These are phyloP conservation scores for Spilarctia lutea DNA, from an alignment of 2,888 invertebrate genomes.

Conservation along the genomic window DNA sequence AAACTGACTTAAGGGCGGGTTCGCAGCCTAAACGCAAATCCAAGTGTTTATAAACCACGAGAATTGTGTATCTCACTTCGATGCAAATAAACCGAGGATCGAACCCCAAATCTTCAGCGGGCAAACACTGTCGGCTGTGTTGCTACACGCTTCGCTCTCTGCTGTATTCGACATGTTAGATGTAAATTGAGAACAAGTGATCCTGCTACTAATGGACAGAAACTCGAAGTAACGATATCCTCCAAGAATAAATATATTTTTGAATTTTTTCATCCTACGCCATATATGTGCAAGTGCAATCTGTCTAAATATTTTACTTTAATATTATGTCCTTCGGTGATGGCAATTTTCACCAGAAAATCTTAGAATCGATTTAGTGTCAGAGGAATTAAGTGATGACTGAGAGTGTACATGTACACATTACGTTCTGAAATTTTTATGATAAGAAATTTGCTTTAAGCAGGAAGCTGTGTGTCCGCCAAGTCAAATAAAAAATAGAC, in stretches of 20 bases:
- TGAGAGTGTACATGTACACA: too few relatives aligned
- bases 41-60: conserved; percentile 42
- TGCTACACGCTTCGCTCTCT: conserved; percentile 42
- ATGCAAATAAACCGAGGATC: conserved; percentile 51
- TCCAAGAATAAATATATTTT: neutral
- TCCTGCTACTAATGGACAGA: conserved; percentile 23
- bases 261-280: neutral
- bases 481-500: neutral
- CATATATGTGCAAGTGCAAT: neutral
- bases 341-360: neutral
- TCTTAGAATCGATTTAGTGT: neutral
- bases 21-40: conserved; percentile 30
- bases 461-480: neutral
- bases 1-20: conserved; percentile 38
- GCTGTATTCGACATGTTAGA: conserved; percentile 49
- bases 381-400: too few relatives aligned
- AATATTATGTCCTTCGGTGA: neutral
- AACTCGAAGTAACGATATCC: conserved; percentile 24
- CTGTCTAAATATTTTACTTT: neutral
- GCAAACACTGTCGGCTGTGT: conserved; percentile 48
- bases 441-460: neutral
- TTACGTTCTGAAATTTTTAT: too few relatives aligned
- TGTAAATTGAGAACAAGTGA: conserved; percentile 53
- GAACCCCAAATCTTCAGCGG: conserved; percentile 49
- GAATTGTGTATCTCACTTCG: conserved; percentile 49